Evolutionary conservation across 2,888 invertebrate genomes (phyloP), one percentile per base, ranked within the genome.

Genomic region (Anoplius nigerrimus): DNA sequence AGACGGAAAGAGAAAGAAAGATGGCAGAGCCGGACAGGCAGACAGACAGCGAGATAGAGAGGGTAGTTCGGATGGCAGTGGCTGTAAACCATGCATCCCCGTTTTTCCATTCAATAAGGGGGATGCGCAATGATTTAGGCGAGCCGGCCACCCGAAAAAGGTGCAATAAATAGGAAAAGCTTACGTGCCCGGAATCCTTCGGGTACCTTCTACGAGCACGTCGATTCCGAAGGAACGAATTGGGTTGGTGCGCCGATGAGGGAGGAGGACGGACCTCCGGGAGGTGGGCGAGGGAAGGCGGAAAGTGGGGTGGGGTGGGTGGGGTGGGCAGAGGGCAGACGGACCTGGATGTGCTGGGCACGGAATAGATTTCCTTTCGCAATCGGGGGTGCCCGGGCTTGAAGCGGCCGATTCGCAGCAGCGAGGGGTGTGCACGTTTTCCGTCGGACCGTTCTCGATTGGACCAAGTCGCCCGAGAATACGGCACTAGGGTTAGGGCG

Each of bases 81-180:
- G 76, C 76, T 78, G 78, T 82, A 79, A 82, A 82, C 77, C 80
- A 79, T 80, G 81, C 79, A 76, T 80, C 78, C 34, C 71, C 74
- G 78, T 74, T 75, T 75, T 78, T 76, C 76, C 74, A 80, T 84
- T 84, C 82, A 84, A 84, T 84, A 84, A 84, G 77, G 73, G 56
- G 79, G 78, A 80, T 79, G 77, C 75, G 82, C 82, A 82, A 85
- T 86, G 86, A 86, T 86, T 84, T 83, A 84, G 78, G 78, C 77
- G 78, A 78, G 75, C 66, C 75, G 81, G 72, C 80, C 79, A 80
- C 69, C 78, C 80, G 82, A 83, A 81, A 82, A 80, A 84, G 79
- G 78, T 79, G 83, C 82, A 85, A 85, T 85, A 84, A 84, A 85
- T 83, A 84, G 82, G 76, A 76, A 74, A 78, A 81, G 76, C 74